Evolutionary conservation across 2,888 invertebrate species (phyloP).

Genomic region (Pomacea canaliculata): DNA sequence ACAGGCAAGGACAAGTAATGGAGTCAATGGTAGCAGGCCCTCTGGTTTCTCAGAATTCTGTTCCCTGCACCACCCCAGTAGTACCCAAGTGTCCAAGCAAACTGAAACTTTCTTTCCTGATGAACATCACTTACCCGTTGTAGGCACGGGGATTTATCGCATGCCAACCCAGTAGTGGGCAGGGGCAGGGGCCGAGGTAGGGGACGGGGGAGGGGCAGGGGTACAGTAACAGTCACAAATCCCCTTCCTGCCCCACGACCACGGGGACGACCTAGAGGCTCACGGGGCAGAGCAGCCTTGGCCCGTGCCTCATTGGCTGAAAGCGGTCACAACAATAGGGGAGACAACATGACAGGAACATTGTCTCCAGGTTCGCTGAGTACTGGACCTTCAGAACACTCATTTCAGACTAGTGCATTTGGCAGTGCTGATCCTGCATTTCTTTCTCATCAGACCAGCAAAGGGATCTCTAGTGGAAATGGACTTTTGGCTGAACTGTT

Average conservation of each 20-base stretch:
- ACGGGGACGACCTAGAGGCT: slow-evolving; percentile 17
- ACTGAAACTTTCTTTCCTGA: background rate
- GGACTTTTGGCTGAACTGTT: background rate
- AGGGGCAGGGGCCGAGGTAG: slow-evolving; percentile 16
- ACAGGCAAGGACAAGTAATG: background rate
- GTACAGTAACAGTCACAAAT: background rate
- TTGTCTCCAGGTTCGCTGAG: background rate
- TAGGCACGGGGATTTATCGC: too few species aligned
- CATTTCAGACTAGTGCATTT: background rate
- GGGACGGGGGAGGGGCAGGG: slow-evolving; percentile 7
- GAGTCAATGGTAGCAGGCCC: background rate
- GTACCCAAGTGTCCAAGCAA: background rate
- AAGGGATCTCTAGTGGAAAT: background rate
- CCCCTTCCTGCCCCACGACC: slow-evolving; percentile 14
- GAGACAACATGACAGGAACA: background rate
- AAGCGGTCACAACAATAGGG: background rate
- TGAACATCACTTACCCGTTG: background rate
- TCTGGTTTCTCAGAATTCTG: background rate
- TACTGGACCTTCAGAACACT: background rate
- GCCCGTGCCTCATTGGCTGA: slow-evolving; percentile 10
- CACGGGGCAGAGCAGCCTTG: slow-evolving; percentile 18
- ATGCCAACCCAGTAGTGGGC: background rate
- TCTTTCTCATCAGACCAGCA: background rate
- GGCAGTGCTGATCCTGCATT: background rate
- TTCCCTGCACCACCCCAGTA: background rate